phyloP scores from a whole-genome alignment of 2,797 vertebrate species.

The Gephyroberyx darwinii region DNA sequence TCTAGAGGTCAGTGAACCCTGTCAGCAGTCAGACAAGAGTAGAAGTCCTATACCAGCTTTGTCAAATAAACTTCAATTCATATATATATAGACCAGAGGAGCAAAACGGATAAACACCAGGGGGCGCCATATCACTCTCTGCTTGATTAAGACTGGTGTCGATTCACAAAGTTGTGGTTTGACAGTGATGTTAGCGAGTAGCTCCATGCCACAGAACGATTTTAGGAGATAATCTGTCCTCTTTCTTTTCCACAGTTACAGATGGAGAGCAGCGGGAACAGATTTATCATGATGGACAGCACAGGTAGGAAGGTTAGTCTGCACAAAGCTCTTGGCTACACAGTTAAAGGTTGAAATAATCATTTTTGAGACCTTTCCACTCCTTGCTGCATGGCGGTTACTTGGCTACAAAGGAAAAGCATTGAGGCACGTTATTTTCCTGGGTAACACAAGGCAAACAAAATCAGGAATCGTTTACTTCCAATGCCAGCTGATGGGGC shows the following conservation, averaged over 20 bases:
- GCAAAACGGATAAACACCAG: slow-evolving; percentile 52
- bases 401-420: slow-evolving; percentile 73
- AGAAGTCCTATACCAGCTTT: slow-evolving; percentile 35
- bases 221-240: slow-evolving; percentile 30
- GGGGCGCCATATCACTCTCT: slow-evolving; percentile 45
- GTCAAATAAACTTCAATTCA: slow-evolving; percentile 25
- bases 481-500: slow-evolving; percentile 13
- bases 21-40: slow-evolving; percentile 2
- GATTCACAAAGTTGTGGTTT: slow-evolving; percentile 9
- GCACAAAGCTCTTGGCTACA: slow-evolving; percentile 42
- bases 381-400: slow-evolving; percentile 70
- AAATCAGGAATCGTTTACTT: slow-evolving; percentile 43
- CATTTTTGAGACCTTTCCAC: slow-evolving; percentile 66
- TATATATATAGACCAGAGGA: not conserved
- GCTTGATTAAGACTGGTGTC: not conserved
- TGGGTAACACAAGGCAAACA: slow-evolving; percentile 18
- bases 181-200: slow-evolving; percentile 24
- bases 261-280: slow-evolving; percentile 26
- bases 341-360: slow-evolving; percentile 33
- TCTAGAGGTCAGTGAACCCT: slow-evolving; percentile 41
- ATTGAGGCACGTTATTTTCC: slow-evolving; percentile 55
- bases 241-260: slow-evolving; percentile 25
- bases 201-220: slow-evolving; percentile 4
- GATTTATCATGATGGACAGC: slow-evolving; percentile 28
- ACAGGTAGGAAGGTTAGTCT: slow-evolving; percentile 58